Percentiles rank a stretch among this genome's conserved stretches.
Evolutionary conservation across 2,888 invertebrate species (phyloP).

Genomic region (Abrostola tripartita): DNA sequence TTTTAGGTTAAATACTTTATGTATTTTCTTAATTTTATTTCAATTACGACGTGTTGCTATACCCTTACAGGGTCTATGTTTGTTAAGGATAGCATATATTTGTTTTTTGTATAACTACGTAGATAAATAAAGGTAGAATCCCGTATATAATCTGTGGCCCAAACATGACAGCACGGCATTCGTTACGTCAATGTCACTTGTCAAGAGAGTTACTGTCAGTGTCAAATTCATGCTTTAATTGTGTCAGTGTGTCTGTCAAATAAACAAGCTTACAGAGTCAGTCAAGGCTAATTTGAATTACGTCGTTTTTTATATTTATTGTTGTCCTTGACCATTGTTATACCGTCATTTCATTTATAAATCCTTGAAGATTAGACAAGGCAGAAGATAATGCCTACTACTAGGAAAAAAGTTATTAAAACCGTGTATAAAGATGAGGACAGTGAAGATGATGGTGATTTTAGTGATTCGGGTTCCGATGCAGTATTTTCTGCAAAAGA

Average conservation of each 20-base stretch:
- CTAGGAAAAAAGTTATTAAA: conserved; percentile 80
- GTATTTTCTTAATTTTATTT: too few species aligned
- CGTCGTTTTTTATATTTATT: background rate
- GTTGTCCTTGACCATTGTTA: background rate
- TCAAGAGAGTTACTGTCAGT: background rate
- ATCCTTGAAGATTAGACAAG: conserved; percentile 14
- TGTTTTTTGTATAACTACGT: too few species aligned
- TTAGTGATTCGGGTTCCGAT: conserved; percentile 86
- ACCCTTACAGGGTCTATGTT: too few species aligned
- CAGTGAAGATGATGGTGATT: conserved; percentile 78
- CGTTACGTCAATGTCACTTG: background rate
- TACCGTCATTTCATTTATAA: background rate
- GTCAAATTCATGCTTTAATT: conserved; percentile 2
- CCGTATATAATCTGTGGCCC: too few species aligned
- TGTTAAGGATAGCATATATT: too few species aligned
- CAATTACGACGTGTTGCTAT: too few species aligned
- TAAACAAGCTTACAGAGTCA: too few species aligned
- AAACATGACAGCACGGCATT: background rate
- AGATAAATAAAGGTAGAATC: too few species aligned
- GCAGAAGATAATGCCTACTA: conserved; percentile 72
- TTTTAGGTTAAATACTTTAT: too few species aligned
- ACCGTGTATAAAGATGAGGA: conserved; percentile 81
- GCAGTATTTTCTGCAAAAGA: conserved; percentile 75
- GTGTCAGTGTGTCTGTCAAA: background rate
- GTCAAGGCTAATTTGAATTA: background rate